These are phyloP conservation scores for Galemys pyrenaicus DNA, from an alignment of 2,113 vertebrate genomes.

Conservation along the genomic window DNA sequence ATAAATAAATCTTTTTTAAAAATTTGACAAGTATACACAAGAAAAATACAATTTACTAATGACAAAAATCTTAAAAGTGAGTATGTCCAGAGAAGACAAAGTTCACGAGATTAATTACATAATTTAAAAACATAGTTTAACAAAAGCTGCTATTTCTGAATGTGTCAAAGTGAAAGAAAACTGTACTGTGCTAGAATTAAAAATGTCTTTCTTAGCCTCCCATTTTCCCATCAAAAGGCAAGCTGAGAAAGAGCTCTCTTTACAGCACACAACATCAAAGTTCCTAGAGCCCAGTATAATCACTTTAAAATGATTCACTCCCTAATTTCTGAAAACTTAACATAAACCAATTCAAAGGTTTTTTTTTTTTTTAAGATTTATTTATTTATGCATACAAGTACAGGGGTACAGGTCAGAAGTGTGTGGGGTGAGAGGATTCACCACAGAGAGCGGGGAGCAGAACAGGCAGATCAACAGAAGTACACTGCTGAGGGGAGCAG, in stretches of 20 bases:
- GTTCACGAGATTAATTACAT: neutral
- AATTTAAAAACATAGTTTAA: neutral
- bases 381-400: no score
- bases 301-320: neutral
- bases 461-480: no score
- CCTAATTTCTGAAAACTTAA: neutral
- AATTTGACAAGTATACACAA: neutral
- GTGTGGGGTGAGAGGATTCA: no score
- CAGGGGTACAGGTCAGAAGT: no score
- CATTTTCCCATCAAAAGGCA: neutral
- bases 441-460: no score
- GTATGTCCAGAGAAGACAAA: neutral
- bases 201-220: neutral
- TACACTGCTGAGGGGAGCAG: no score
- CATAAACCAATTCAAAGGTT: neutral
- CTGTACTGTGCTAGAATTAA: neutral
- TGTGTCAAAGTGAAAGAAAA: slow-evolving; percentile 33
- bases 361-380: no score
- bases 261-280: neutral
- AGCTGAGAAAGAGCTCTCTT: neutral
- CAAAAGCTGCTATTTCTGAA: neutral
- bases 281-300: neutral
- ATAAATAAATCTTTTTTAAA: no score
- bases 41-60: neutral
- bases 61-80: neutral